Base-by-base conservation (phyloP, 1,140 invertebrate species). In the Temnothorax longispinosus region DNA sequence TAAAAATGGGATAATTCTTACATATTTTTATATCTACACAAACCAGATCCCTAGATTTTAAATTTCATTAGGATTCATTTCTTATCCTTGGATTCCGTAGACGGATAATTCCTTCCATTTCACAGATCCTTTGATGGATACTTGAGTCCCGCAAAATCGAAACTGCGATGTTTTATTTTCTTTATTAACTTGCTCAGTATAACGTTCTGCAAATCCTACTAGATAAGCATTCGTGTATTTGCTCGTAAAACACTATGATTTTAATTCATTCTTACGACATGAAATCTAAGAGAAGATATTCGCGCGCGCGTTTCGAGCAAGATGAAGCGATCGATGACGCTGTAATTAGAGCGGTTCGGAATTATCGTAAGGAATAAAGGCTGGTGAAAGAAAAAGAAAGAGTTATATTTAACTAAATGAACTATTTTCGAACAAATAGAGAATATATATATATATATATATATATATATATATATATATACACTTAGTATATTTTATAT, bases 381-480 rank as follows among this genome's bases (percentile, higher is more conserved):
- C 87, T 78, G 80, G 86, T 86, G 88, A 88, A 62, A 60, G n/a
- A 78, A 27, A 64, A 32, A 50, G 10, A 21, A 7, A 35, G 86
- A 62, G 21, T 44, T 81, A 71, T 81, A 71, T 27, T 81, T 81
- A 71, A 56, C 38, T 58, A 74, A 90, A 52, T 44, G 44, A 91
- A 77, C 52, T 91, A 88, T 89, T 86, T 86, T 86, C 60, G 62
- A 77, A 82, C 60, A 87, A 84, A 64, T 86, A 78, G 38, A 75
- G 21, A 11, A 69, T 4, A 71, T 27, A 72, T 80, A 78, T 60
- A 64, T 35, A 41, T 41, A 41, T 6, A 41, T 6, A 80, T 87
- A 78, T 62, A 50, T n/a, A n/a, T n/a, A n/a, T n/a, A n/a, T n/a
- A n/a, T n/a, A n/a, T n/a, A n/a, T n/a, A n/a, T n/a, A n/a, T n/a